These are phyloP conservation scores for Zootermopsis nevadensis DNA, from an alignment of 2,888 invertebrate species.

Conservation along the genomic window DNA sequence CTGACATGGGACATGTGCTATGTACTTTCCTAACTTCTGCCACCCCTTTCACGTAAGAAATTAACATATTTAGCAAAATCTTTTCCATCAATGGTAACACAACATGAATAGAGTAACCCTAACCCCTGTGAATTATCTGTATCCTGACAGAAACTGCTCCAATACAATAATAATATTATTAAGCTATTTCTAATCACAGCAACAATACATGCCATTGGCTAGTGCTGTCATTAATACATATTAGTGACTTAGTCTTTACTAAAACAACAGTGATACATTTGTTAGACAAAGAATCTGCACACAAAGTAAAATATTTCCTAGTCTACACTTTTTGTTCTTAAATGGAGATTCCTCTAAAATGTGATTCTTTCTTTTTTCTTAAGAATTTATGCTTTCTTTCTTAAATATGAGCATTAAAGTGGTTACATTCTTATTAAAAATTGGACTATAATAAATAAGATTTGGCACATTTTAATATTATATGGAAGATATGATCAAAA, in stretches of 20 bases:
- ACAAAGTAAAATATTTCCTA: conserved; percentile 49
- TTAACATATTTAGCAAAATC: neutral
- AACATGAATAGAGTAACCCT: conserved; percentile 2
- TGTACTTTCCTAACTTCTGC: neutral
- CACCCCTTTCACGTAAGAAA: neutral
- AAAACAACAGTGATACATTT: conserved; percentile 52
- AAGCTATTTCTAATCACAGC: conserved; percentile 53
- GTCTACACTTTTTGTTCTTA: conserved; percentile 36
- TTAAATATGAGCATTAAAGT: conserved; percentile 50
- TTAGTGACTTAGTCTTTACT: conserved; percentile 46
- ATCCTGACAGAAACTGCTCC: neutral
- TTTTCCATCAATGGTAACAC: neutral
- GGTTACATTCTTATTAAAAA: conserved; percentile 47
- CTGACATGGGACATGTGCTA: too few relatives aligned
- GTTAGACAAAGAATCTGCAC: conserved; percentile 51
- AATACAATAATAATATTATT: conserved; percentile 41
- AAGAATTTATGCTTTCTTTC: conserved; percentile 37
- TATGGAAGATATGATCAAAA: conserved; percentile 34
- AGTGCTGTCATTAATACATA: conserved; percentile 48
- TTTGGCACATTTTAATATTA: conserved; percentile 51
- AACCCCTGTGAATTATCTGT: neutral
- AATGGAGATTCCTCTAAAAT: conserved; percentile 33
- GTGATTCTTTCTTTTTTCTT: conserved; percentile 29
- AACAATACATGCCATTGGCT: conserved; percentile 52
- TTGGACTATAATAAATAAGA: conserved; percentile 41